Base-by-base conservation (phyloP, 2,113 vertebrate species). In the Gallinago media region DNA sequence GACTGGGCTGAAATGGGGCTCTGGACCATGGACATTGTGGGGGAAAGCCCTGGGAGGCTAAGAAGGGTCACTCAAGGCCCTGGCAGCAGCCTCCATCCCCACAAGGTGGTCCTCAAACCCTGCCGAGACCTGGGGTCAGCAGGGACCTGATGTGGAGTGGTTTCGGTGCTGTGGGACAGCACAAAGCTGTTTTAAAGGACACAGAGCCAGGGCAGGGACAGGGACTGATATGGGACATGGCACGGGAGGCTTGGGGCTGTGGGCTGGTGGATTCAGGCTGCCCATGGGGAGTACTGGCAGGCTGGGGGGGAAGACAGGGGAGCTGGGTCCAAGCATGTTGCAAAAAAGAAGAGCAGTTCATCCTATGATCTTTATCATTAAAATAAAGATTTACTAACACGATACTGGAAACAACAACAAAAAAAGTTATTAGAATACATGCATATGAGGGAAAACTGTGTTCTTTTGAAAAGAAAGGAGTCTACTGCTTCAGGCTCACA, bases 261-360 rank as follows among this genome's bases (percentile, higher is more conserved):
- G 38, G 3, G 8, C 9, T 18, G 7, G 5, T 3, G 21, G 5
- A 27, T 49, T 42, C 38, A 40, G 29, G 29, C 21, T 2, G 3
- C 59, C 22, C 12, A 6, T 27, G 8, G 36, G 13, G 13, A 73
- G 27, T 15, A 31, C 12, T 58, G 42, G 6, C 21, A 55, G 46
- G 11, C 11, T 31, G 4, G 1, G 0, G 4, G 7, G 5, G 5
- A 49, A 8, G 18, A 23, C 27, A 8, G 3, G 27, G 7, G 8
- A 68, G 4, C 22, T 46, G 8, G 8, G 2, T 40, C n/a, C 42
- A 62, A 56, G 26, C 8, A 5, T 29, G 52, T 54, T 54, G 52
- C 27, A 29, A 54, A 85, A 36, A 36, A 47, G 46, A 75, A 59
- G 14, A 8, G 54, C 19, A 27, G 14, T 72, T 77, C 47, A 31